A percentile compares a stretch with the other conserved stretches of the same genome.
Conservation (phyloP, 1,140 invertebrate genomes). For the Stegodyphus mimosarum region DNA sequence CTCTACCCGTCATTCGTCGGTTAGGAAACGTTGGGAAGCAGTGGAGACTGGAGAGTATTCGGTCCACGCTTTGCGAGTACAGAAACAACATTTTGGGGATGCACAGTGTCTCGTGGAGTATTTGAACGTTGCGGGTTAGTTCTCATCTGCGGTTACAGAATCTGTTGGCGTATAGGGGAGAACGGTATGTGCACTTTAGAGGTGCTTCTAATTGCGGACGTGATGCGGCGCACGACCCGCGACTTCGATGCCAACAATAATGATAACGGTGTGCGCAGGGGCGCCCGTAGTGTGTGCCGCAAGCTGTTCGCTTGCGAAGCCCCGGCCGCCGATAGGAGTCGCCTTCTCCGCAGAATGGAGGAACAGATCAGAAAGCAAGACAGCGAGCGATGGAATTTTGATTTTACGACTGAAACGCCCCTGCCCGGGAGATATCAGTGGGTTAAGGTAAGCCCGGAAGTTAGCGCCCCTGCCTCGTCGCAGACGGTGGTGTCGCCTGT, state of each 20-base stretch:
- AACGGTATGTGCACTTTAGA: not conserved
- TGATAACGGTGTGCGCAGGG: not conserved
- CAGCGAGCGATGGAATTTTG: constrained; percentile 38
- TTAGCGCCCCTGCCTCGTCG: too few species aligned
- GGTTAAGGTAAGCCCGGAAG: not conserved
- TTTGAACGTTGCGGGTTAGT: too few species aligned
- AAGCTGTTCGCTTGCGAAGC: not conserved
- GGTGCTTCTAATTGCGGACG: not conserved
- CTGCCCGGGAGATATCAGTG: constrained; percentile 48
- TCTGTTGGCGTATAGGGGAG: too few species aligned
- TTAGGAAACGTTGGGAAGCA: too few species aligned
- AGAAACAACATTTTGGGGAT: too few species aligned
- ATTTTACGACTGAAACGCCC: constrained; percentile 45
- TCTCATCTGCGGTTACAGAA: too few species aligned
- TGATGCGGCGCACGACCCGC: not conserved
- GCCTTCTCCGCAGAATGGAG: not conserved
- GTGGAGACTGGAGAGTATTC: too few species aligned
- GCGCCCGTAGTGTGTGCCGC: not conserved
- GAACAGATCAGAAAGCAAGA: not conserved
- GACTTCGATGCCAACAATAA: too few species aligned
- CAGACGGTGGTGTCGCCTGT: too few species aligned
- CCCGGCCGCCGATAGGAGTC: not conserved
- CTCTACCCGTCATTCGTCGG: too few species aligned
- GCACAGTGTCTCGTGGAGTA: too few species aligned
- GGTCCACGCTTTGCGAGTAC: too few species aligned